Evolutionary conservation across 2,113 vertebrate genomes (phyloP).

Genomic region (Cariama cristata): DNA sequence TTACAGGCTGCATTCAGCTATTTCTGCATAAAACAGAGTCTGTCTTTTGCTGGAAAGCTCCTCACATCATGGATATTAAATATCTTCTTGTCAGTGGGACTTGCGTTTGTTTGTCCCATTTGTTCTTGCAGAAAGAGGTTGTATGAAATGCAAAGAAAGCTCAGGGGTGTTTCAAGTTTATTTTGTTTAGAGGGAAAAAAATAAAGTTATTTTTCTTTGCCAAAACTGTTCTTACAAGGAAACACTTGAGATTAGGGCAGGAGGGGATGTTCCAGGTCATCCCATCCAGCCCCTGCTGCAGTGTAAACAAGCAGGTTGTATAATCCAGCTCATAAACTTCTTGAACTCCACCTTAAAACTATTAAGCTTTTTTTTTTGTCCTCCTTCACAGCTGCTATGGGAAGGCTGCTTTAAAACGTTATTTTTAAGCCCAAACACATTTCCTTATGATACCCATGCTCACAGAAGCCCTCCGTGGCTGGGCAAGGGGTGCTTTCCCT

Average conservation of each 20-base stretch:
- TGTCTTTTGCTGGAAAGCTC: background rate
- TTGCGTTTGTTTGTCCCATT: background rate
- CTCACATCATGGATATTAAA: background rate
- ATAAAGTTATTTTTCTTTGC: background rate
- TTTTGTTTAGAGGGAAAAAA: background rate
- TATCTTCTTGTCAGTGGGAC: background rate
- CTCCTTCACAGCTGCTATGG: background rate
- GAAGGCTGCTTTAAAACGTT: background rate
- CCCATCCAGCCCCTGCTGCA: background rate
- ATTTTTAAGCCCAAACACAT: background rate
- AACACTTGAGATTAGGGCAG: background rate
- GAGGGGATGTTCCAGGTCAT: background rate
- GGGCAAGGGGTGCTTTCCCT: background rate
- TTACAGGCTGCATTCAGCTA: background rate
- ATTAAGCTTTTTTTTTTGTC: background rate
- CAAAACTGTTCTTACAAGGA: background rate
- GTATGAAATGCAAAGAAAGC: background rate
- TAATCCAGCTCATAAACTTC: background rate
- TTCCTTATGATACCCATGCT: background rate
- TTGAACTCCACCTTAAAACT: background rate
- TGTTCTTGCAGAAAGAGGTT: background rate
- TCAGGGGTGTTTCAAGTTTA: background rate
- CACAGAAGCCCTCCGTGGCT: background rate
- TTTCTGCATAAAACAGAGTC: background rate
- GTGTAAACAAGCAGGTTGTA: background rate